phyloP scores from a whole-genome alignment of 2,888 invertebrate species.

The Brachyopa scutellaris region DNA sequence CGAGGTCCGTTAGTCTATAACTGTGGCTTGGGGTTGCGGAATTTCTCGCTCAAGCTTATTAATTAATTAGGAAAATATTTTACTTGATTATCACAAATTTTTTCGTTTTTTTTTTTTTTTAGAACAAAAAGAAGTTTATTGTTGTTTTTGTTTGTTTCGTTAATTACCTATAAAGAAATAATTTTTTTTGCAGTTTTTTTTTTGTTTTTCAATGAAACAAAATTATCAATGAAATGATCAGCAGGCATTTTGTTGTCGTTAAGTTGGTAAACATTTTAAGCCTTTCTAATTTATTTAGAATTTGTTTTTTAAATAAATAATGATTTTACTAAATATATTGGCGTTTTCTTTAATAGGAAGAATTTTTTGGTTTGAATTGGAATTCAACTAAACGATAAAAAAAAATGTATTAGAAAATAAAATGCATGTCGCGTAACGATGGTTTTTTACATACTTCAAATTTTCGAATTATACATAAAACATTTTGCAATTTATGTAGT shows the following conservation, averaged over 20 bases:
- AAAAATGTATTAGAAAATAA: too few relatives aligned
- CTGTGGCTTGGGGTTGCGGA: not conserved
- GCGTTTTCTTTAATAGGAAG: too few relatives aligned
- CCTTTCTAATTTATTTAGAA: too few relatives aligned
- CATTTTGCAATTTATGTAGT: too few relatives aligned
- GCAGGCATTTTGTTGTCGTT: not conserved
- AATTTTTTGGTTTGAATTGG: too few relatives aligned
- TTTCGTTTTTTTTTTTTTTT: too few relatives aligned
- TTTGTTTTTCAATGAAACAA: not conserved
- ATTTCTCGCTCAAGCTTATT: not conserved
- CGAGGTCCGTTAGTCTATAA: slow-evolving; percentile 27
- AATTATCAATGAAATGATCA: slow-evolving; percentile 26
- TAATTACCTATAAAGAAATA: slow-evolving; percentile 18
- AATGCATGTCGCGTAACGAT: too few relatives aligned
- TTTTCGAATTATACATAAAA: too few relatives aligned
- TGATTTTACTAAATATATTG: too few relatives aligned
- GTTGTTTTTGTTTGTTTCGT: slow-evolving; percentile 20
- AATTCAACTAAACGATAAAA: too few relatives aligned
- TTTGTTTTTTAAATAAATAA: too few relatives aligned
- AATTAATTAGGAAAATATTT: slow-evolving; percentile 26
- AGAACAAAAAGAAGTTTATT: not conserved
- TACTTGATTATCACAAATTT: slow-evolving; percentile 19
- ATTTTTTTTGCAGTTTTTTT: not conserved
- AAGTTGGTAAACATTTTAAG: not conserved
- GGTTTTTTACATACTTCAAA: too few relatives aligned